phyloP scores from a whole-genome alignment of 2,888 invertebrate species.

The Digitonthophagus gazella region DNA sequence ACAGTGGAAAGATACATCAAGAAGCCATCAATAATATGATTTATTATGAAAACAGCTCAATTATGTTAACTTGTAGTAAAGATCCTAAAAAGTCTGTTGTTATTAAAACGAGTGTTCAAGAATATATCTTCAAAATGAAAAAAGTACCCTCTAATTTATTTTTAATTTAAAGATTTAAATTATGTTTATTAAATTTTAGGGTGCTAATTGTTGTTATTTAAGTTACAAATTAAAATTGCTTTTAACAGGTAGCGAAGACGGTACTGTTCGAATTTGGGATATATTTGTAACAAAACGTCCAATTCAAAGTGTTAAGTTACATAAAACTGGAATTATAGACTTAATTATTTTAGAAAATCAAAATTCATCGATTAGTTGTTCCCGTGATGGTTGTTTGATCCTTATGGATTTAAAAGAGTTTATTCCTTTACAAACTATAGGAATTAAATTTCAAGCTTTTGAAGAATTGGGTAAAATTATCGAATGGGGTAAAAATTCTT shows the following conservation, averaged over 20 bases:
- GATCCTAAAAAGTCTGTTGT: slow-evolving; percentile 55
- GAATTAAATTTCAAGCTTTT: slow-evolving; percentile 58
- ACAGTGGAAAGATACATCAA: slow-evolving; percentile 52
- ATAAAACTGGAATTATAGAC: slow-evolving; percentile 54
- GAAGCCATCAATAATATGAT: slow-evolving; percentile 54
- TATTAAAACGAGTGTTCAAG: slow-evolving; percentile 52
- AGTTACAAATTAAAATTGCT: slow-evolving; percentile 54
- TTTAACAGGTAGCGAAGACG: slow-evolving; percentile 59
- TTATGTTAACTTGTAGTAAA: slow-evolving; percentile 58
- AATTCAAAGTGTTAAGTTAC: slow-evolving; percentile 45
- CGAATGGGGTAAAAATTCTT: slow-evolving; percentile 58
- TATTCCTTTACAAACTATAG: slow-evolving; percentile 57
- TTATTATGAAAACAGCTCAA: slow-evolving; percentile 52
- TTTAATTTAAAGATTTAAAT: neutral
- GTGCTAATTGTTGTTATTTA: slow-evolving; percentile 58
- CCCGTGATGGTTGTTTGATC: slow-evolving; percentile 57
- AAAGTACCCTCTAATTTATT: slow-evolving; percentile 47
- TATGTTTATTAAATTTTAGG: slow-evolving; percentile 48
- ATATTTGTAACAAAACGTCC: slow-evolving; percentile 50
- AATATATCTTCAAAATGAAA: slow-evolving; percentile 57
- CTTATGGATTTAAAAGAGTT: slow-evolving; percentile 62
- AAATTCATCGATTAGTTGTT: slow-evolving; percentile 55
- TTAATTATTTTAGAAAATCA: slow-evolving; percentile 54
- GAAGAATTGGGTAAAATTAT: slow-evolving; percentile 57
- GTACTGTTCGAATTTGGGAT: slow-evolving; percentile 59